Conservation (phyloP, 2,888 invertebrate genomes). For the Hirudinaria manillensis region DNA sequence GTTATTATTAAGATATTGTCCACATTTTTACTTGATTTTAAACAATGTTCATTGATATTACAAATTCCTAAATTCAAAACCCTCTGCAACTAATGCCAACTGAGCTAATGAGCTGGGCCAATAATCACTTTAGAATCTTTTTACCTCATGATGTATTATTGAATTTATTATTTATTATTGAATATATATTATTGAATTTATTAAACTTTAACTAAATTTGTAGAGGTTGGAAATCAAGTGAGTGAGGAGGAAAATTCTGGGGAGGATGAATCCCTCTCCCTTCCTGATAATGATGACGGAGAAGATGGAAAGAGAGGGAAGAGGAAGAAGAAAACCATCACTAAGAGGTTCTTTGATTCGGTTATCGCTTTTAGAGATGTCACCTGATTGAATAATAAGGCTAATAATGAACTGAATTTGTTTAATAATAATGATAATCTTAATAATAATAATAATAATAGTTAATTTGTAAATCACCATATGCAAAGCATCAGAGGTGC, state of each 20-base stretch:
- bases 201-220: neutral
- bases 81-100: too few relatives aligned
- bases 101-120: too few relatives aligned
- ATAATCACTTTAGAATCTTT: neutral
- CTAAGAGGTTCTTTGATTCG: neutral
- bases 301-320: neutral
- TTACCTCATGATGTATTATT: neutral
- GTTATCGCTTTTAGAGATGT: neutral
- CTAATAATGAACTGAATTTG: neutral
- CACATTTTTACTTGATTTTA: too few relatives aligned
- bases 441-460: too few relatives aligned
- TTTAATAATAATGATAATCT: too few relatives aligned
- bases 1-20: too few relatives aligned
- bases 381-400: neutral
- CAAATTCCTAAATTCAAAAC: too few relatives aligned
- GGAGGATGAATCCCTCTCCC: conserved; percentile 47
- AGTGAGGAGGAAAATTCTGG: conserved; percentile 52
- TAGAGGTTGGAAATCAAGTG: conserved; percentile 43
- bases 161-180: neutral
- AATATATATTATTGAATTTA: neutral
- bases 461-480: too few relatives aligned
- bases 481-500: too few relatives aligned
- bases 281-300: conserved; percentile 10
- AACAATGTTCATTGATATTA: too few relatives aligned
- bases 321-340: neutral